These are phyloP conservation scores for Trachythela sp. DNA, from an alignment of 64 coral and sea anemone species.

Conservation along the genomic window DNA sequence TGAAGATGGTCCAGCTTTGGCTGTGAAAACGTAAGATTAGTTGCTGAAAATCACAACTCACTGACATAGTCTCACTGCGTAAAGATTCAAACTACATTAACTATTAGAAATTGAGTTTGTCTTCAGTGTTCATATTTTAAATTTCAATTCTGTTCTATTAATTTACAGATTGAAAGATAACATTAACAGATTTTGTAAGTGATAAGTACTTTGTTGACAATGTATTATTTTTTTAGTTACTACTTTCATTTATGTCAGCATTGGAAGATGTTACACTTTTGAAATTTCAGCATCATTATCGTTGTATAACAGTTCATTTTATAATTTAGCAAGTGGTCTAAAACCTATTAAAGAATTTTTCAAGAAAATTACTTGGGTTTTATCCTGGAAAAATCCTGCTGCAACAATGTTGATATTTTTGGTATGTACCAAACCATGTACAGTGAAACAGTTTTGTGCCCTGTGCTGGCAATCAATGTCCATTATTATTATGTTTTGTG, in stretches of 20 bases:
- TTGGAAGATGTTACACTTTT: too few species aligned
- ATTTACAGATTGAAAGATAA: background rate
- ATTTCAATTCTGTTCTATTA: background rate
- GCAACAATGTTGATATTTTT: background rate
- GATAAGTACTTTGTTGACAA: background rate
- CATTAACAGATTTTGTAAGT: constrained; percentile 9
- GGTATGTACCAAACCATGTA: background rate
- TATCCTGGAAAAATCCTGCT: constrained; percentile 14
- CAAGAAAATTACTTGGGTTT: background rate
- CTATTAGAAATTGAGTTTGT: background rate
- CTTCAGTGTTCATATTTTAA: too few species aligned
- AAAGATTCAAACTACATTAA: background rate
- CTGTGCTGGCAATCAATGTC: too few species aligned
- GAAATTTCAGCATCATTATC: too few species aligned
- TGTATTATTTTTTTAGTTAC: background rate
- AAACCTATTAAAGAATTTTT: background rate
- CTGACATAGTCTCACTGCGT: too few species aligned
- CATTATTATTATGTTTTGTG: too few species aligned
- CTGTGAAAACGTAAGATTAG: constrained; percentile 24
- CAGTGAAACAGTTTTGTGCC: too few species aligned
- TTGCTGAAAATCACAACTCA: too few species aligned
- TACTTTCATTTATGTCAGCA: too few species aligned
- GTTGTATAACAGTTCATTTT: background rate
- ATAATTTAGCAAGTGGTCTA: background rate
- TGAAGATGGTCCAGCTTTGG: background rate